phyloP scores from a whole-genome alignment of 2,113 vertebrate species.

The Lynx canadensis region DNA sequence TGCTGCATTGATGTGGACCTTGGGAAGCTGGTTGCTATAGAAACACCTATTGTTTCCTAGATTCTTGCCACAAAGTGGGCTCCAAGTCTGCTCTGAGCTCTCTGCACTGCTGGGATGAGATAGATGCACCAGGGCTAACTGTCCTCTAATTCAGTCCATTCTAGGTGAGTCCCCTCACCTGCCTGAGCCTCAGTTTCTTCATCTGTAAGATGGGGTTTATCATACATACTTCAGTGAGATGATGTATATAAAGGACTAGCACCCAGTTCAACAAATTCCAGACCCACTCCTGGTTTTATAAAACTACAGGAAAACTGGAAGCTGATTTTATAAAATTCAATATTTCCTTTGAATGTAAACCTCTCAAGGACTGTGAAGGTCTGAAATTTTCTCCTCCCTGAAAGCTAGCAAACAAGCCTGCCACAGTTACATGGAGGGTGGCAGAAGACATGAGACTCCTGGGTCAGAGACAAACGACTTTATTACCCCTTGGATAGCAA shows the following conservation, averaged over 20 bases:
- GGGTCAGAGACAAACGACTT: neutral
- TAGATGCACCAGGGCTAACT: neutral
- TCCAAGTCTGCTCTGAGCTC: neutral
- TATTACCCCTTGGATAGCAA: neutral
- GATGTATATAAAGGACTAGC: neutral
- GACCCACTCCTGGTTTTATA: neutral
- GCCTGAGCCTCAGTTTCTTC: neutral
- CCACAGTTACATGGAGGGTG: neutral
- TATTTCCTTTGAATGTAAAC: conserved; percentile 29
- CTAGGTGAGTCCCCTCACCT: neutral
- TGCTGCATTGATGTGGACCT: neutral
- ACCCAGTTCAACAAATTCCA: neutral
- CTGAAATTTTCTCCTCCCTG: neutral
- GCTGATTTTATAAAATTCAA: neutral
- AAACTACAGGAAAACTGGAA: neutral
- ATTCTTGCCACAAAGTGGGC: neutral
- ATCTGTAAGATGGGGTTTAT: neutral
- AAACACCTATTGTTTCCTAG: neutral
- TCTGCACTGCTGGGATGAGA: neutral
- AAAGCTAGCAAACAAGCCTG: neutral
- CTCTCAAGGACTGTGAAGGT: neutral
- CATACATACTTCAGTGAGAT: neutral
- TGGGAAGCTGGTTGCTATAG: neutral
- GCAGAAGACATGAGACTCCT: neutral
- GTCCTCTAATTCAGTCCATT: neutral